Percentiles rank a stretch among this genome's conserved stretches.
phyloP scores from a whole-genome alignment of 2,797 vertebrate species.

The Cetoscarus ocellatus region DNA sequence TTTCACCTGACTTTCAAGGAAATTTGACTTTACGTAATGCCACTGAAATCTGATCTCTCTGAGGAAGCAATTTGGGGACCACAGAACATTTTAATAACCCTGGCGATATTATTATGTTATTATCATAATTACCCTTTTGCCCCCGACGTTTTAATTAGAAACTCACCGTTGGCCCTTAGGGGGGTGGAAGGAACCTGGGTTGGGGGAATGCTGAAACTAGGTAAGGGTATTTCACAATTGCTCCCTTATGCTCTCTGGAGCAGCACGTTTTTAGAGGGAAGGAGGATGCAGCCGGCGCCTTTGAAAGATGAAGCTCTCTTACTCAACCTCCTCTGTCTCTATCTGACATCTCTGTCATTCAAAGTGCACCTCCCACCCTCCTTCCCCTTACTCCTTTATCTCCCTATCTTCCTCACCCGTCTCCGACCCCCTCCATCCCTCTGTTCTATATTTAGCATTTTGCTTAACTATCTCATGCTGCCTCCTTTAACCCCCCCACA shows the following conservation, averaged over 20 bases:
- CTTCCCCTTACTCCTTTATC: constrained; percentile 26
- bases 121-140: constrained; percentile 89
- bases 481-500: constrained; percentile 48
- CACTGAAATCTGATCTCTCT: constrained; percentile 81
- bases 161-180: constrained; percentile 76
- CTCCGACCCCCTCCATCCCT: constrained; percentile 50
- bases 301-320: constrained; percentile 62
- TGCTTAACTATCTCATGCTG: constrained; percentile 60
- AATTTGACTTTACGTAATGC: constrained; percentile 81
- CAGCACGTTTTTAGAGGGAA: constrained; percentile 46
- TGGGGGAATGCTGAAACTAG: constrained; percentile 70
- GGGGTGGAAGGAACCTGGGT: constrained; percentile 63
- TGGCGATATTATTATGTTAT: constrained; percentile 87
- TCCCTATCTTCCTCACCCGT: constrained; percentile 45
- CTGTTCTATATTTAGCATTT: constrained; percentile 75
- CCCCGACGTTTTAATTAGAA: constrained; percentile 87
- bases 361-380: constrained; percentile 49
- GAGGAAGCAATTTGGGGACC: constrained; percentile 86
- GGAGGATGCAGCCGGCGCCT: constrained; percentile 45
- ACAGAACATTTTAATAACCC: constrained; percentile 85
- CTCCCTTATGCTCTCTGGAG: constrained; percentile 81
- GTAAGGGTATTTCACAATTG: constrained; percentile 85
- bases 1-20: constrained; percentile 83
- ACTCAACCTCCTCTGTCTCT: constrained; percentile 45
- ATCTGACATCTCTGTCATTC: constrained; percentile 63